Evolutionary conservation across 2,797 vertebrate species (phyloP), one percentile per base, ranked within the genome.

Genomic region (Eutrigla gurnardus): DNA sequence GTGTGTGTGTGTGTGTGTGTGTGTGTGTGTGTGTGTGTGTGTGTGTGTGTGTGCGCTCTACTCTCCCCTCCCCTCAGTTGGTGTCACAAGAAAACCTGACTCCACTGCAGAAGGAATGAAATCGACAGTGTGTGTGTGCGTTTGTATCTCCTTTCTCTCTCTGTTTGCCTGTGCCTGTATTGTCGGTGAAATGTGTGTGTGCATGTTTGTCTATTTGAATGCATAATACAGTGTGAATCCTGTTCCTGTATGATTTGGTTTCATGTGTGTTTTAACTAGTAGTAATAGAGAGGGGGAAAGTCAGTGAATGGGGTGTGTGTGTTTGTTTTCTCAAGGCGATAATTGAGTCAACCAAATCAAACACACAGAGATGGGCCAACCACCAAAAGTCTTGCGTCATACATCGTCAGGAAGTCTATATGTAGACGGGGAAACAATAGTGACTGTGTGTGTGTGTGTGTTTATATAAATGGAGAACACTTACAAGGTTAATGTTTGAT

Each of bases 311-410:
- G 32, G 70, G 55, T 55, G 45, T 62, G 54, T 37, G 46, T n/a
- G 69, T 65, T 57, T 75, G 70, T 83, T 77, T 78, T 75, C 64
- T 77, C 36, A 65, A 14, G 59, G 70, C 6, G 46, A 84, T 72
- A 80, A 60, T 42, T 1, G 17, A 60, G 37, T 75, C 45, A 64
- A 64, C 35, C 55, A 69, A 68, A 68, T 14, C 17, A 57, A 76
- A 73, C 17, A 58, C 37, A 66, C 45, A 50, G 33, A 64, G 3
- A 64, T 4, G 17, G 1, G 58, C 12, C 5, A 47, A 65, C 42
- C 53, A 60, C 13, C 65, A 43, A 46, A 45, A 32, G 42, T 49
- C 39, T 40, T 46, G 33, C 15, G 25, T 46, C 62, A 59, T 68
- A 75, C 62, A 72, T 70, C 40, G 40, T 6, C 70, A 75, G 50